phyloP scores from a whole-genome alignment of 2,113 vertebrate genomes.

The Haliaeetus leucogaster region DNA sequence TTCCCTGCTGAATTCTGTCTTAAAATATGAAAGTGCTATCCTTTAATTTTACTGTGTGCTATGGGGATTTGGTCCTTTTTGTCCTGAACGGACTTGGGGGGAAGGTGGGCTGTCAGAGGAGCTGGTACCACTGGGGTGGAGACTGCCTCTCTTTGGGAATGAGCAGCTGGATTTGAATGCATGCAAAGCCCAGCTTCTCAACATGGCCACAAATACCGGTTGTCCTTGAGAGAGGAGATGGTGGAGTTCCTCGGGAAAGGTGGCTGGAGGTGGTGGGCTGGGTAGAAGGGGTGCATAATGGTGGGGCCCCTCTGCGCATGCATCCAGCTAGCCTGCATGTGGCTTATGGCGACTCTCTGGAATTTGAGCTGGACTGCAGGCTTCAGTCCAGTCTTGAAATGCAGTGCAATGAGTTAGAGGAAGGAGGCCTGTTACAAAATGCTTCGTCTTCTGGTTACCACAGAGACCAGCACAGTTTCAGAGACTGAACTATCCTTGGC shows the following conservation, averaged over 20 bases:
- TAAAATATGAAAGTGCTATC: background rate
- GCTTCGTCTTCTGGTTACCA: background rate
- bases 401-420: background rate
- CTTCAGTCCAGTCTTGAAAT: background rate
- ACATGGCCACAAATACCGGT: background rate
- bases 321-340: rapidly evolving
- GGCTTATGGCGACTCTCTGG: rapidly evolving
- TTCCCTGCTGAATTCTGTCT: background rate
- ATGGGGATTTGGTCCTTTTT: background rate
- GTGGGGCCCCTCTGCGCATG: background rate
- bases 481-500: background rate
- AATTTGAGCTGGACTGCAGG: background rate
- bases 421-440: constrained; percentile 5
- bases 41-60: background rate
- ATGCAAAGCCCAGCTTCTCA: background rate
- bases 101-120: background rate
- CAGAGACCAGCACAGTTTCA: background rate
- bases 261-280: background rate
- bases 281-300: background rate
- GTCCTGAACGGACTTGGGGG: background rate
- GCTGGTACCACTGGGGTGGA: background rate
- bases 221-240: background rate
- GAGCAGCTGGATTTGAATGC: background rate
- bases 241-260: background rate
- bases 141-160: background rate